Conservation (phyloP, 2,113 vertebrate species). For the Lamprotornis superbus region DNA sequence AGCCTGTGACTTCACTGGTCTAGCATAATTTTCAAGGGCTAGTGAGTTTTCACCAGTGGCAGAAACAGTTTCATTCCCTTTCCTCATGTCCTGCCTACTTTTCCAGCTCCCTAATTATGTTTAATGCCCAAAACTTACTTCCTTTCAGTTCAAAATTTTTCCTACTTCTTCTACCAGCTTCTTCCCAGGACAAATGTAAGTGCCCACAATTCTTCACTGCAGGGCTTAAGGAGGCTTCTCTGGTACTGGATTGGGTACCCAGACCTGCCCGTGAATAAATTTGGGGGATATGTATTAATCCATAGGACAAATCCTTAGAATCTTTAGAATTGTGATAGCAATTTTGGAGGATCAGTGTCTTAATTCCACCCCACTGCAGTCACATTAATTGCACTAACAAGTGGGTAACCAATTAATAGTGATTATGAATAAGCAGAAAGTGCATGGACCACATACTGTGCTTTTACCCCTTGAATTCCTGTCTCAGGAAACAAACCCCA, state of each 20-base stretch:
- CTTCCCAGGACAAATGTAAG: background rate
- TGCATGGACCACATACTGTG: background rate
- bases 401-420: background rate
- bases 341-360: background rate
- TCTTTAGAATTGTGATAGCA: background rate
- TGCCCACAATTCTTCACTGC: fast-evolving
- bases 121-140: background rate
- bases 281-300: background rate
- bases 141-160: background rate
- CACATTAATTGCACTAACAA: background rate
- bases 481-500: background rate
- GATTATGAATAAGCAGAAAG: background rate
- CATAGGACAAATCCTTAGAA: background rate
- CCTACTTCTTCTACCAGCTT: background rate
- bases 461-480: background rate
- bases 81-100: background rate
- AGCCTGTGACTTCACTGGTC: background rate
- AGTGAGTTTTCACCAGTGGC: background rate
- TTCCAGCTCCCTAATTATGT: background rate
- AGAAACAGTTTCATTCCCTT: background rate
- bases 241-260: background rate
- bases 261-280: background rate
- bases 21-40: background rate
- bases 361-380: background rate
- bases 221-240: background rate